These are phyloP conservation scores for Ladona fulva DNA, from an alignment of 1,140 invertebrate species.

Conservation along the genomic window DNA sequence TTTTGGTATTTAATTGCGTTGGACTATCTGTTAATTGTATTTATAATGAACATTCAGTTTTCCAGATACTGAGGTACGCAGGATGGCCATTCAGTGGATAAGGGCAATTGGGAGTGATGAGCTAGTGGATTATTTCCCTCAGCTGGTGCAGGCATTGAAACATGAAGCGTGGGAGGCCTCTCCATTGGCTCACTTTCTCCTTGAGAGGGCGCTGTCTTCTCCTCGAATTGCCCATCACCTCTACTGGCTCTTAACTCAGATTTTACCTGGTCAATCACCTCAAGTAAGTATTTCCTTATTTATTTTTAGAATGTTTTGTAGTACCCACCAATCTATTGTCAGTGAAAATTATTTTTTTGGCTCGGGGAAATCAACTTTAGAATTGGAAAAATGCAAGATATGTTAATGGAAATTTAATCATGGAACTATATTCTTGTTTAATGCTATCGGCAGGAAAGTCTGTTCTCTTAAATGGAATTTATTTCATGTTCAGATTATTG, in stretches of 20 bases:
- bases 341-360: too few species aligned
- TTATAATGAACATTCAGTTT: slow-evolving; percentile 51
- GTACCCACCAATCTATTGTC: too few species aligned
- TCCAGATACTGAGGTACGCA: slow-evolving; percentile 79
- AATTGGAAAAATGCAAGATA: too few species aligned
- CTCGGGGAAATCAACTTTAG: too few species aligned
- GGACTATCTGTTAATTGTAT: neutral
- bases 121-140: slow-evolving; percentile 82
- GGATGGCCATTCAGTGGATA: slow-evolving; percentile 75
- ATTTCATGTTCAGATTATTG: too few species aligned
- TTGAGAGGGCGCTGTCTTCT: slow-evolving; percentile 74
- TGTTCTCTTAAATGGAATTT: too few species aligned
- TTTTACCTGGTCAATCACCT: slow-evolving; percentile 58
- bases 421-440: too few species aligned
- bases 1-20: too few species aligned
- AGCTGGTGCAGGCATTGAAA: slow-evolving; percentile 86
- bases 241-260: slow-evolving; percentile 86
- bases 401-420: too few species aligned
- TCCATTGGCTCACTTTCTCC: slow-evolving; percentile 67
- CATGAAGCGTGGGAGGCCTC: slow-evolving; percentile 90
- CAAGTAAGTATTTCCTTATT: slow-evolving; percentile 43
- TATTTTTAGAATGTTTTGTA: too few species aligned
- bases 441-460: too few species aligned
- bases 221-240: slow-evolving; percentile 86
- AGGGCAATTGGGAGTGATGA: slow-evolving; percentile 72